Conservation (phyloP, 2,888 invertebrate genomes). For the Sphinx pinastri region DNA sequence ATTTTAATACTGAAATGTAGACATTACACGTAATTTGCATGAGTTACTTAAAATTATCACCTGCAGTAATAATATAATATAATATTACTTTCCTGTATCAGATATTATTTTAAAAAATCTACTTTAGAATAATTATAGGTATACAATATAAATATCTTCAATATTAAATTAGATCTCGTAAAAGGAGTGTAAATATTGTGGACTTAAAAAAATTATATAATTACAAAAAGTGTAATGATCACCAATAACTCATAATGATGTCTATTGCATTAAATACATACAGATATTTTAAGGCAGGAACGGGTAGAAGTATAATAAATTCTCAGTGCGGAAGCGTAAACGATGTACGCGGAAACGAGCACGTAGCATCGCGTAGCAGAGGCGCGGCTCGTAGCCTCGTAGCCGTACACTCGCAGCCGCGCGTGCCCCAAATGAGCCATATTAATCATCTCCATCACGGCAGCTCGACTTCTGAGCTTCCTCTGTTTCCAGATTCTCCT, state of each 20-base stretch:
- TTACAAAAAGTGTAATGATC: slow-evolving; percentile 1
- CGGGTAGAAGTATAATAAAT: slow-evolving; percentile 80
- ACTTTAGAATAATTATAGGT: too few species aligned
- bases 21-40: too few species aligned
- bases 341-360: slow-evolving; percentile 77
- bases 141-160: too few species aligned
- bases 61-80: too few species aligned
- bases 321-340: slow-evolving; percentile 78
- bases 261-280: slow-evolving; percentile 69
- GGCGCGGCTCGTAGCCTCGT: slow-evolving; percentile 49
- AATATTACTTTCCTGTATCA: too few species aligned
- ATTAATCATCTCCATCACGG: slow-evolving; percentile 81
- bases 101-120: too few species aligned
- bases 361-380: slow-evolving; percentile 70
- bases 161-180: too few species aligned
- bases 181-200: too few species aligned
- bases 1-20: too few species aligned
- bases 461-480: slow-evolving; percentile 77
- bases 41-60: too few species aligned
- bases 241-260: slow-evolving; percentile 11
- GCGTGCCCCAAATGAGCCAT: slow-evolving; percentile 79
- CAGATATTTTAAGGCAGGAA: slow-evolving; percentile 76
- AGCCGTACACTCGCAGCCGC: slow-evolving; percentile 54
- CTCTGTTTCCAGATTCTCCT: slow-evolving; percentile 70
- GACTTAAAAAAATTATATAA: background rate